Evolutionary conservation across 2,113 vertebrate species (phyloP).

Genomic region (Thinocorus orbignyianus): DNA sequence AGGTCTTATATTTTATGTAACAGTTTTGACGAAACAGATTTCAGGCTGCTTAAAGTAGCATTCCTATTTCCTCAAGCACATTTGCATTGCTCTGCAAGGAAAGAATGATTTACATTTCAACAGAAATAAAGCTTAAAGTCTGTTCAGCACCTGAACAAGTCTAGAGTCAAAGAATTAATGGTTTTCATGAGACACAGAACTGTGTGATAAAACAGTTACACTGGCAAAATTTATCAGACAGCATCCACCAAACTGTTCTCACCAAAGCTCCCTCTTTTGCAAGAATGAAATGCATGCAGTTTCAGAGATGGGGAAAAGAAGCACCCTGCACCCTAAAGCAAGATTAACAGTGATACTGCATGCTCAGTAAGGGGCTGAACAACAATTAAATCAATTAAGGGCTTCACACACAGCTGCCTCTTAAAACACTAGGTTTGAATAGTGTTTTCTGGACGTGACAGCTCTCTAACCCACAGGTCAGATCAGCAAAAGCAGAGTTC

Average conservation of each 20-base stretch:
- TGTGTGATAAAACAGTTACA: background rate
- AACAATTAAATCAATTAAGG: background rate
- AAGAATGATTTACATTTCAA: background rate
- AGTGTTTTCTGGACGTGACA: background rate
- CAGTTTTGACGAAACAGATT: background rate
- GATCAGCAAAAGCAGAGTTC: background rate
- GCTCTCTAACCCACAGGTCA: background rate
- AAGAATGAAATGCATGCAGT: background rate
- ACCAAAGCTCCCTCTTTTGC: background rate
- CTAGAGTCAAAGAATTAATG: background rate
- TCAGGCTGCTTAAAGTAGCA: background rate
- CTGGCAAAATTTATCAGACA: background rate
- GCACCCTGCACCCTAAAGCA: background rate
- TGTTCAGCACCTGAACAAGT: background rate
- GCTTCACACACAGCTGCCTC: background rate
- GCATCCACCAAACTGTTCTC: background rate
- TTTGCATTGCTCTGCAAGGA: background rate
- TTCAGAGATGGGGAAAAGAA: background rate
- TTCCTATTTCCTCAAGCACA: background rate
- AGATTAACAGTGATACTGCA: background rate
- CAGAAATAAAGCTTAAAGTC: constrained; percentile 1
- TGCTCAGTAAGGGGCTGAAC: background rate
- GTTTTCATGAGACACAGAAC: background rate
- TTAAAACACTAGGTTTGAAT: background rate
- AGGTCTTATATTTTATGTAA: background rate